These are phyloP conservation scores for Campylomormyrus tamandua DNA, from an alignment of 2,113 vertebrate genomes.

Conservation along the genomic window DNA sequence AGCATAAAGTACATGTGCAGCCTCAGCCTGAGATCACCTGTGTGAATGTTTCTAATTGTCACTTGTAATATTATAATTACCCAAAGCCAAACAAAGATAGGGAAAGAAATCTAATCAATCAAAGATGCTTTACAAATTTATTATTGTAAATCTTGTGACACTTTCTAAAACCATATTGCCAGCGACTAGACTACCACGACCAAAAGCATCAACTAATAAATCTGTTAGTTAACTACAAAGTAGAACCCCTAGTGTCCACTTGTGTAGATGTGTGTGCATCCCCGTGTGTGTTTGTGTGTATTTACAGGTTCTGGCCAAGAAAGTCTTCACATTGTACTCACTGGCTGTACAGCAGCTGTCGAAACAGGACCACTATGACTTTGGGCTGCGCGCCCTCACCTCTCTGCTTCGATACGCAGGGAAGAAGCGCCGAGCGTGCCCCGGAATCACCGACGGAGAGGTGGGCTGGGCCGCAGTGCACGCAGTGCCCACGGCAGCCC, in stretches of 20 bases:
- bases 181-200: neutral
- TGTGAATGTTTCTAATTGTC: neutral
- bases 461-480: conserved; percentile 40
- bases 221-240: neutral
- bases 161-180: neutral
- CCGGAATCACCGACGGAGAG: conserved; percentile 67
- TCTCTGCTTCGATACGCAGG: conserved; percentile 75
- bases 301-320: conserved; percentile 70
- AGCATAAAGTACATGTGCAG: neutral
- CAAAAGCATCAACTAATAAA: neutral
- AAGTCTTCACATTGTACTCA: conserved; percentile 78
- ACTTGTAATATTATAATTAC: neutral
- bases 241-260: neutral
- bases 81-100: neutral
- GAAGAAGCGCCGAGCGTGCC: conserved; percentile 58
- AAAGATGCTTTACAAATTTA: neutral
- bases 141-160: neutral
- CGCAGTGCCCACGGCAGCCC: neutral
- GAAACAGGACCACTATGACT: conserved; percentile 83
- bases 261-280: neutral
- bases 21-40: neutral
- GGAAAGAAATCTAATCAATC: neutral
- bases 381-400: conserved; percentile 77
- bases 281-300: conserved; percentile 13
- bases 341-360: conserved; percentile 81